A percentile compares a stretch with the other conserved stretches of the same genome.
These are phyloP conservation scores for Dicrostonyx torquatus DNA, from an alignment of 2,797 vertebrate species.

Conservation along the genomic window DNA sequence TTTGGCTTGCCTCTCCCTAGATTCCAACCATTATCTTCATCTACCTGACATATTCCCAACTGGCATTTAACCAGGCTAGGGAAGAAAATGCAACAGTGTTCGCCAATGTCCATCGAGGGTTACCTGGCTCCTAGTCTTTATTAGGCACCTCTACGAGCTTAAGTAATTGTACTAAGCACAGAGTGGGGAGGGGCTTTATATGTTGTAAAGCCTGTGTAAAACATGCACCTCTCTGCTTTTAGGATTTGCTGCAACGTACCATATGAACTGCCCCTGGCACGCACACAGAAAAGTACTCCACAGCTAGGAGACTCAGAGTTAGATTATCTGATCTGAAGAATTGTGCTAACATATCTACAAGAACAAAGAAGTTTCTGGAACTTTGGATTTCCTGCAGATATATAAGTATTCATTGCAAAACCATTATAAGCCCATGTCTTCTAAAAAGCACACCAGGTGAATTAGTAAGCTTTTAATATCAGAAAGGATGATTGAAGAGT, in stretches of 20 bases:
- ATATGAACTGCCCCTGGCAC: neutral
- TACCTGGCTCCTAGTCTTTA: neutral
- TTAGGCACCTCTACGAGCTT: neutral
- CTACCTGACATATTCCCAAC: neutral
- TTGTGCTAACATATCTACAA: neutral
- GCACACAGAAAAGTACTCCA: neutral
- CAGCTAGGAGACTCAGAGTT: neutral
- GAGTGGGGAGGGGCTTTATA: neutral
- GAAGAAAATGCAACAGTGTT: conserved; percentile 14
- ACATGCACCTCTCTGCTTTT: neutral
- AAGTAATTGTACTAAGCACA: neutral
- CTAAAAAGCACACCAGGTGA: neutral
- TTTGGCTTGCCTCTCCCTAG: neutral
- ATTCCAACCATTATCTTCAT: neutral
- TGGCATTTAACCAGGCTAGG: neutral
- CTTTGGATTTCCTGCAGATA: neutral
- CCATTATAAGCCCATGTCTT: neutral
- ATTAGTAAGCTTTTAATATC: conserved; percentile 31
- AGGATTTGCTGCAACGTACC: neutral
- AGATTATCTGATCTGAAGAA: conserved; percentile 36
- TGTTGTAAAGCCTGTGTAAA: neutral
- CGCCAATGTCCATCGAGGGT: neutral
- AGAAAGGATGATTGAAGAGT: neutral
- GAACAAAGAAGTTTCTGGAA: conserved; percentile 40
- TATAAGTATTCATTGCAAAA: neutral